Base-by-base conservation (phyloP, 2,797 vertebrate species). In the Sebastolobus alascanus region DNA sequence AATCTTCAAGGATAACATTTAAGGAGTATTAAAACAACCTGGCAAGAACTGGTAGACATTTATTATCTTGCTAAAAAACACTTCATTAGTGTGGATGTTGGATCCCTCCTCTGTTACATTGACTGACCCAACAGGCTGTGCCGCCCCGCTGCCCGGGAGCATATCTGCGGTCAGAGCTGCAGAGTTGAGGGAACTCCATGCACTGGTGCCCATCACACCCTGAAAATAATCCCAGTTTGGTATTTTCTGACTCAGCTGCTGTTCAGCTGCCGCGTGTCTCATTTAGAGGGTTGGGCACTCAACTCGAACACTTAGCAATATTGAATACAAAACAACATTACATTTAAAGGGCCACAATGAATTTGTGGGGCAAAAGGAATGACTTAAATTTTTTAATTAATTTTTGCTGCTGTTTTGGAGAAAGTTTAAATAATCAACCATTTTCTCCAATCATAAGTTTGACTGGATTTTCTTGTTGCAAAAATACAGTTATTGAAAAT, bases 221-320 rank as follows among this genome's bases (percentile, higher is more conserved):
- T 77, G 85, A 72, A 84, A 74, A 84, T 40, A 46, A 89, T 86
- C 68, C 81, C 68, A 55, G 25, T 79, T 71, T 71, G 79, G 56
- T 84, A 79, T 84, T 73, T 69, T 84, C 50, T 77, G 77, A 81
- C 77, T 79, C 87, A 90, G 87, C 85, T 90, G 87, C 75, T 13
- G 61, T n/a, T 90, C 86, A 89, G 89, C 89, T 92, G 90, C 83
- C 2, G 18, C 71, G 5, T 1, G 10, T 52, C 71, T 77, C 69
- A 29, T 75, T 20, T 8, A 3, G 3, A 75, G 74, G 76, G 80
- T 8, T 18, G 38, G 78, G 43, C 76, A 2, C 55, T 37, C 35
- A 37, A 37, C 29, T 6, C 16, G 0, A 63, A 61, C 60, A 0
- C 54, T 77, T 52, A 29, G 46, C 50, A 18, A 38, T 1, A 40